Conservation (phyloP, 2,888 invertebrate species). For the Drosophila neotestacea region DNA sequence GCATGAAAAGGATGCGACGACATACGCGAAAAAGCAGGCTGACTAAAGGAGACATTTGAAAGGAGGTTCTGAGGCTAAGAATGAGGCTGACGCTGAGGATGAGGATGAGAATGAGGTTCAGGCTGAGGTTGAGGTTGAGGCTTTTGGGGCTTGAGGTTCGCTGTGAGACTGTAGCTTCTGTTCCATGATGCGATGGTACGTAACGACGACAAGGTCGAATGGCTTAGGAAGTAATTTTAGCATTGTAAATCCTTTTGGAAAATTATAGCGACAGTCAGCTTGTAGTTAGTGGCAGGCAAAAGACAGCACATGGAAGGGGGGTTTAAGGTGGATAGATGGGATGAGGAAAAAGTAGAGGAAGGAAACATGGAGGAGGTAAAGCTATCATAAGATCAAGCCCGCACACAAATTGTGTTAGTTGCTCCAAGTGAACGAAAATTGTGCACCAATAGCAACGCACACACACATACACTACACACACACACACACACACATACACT, state of each 20-base stretch:
- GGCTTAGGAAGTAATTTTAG: constrained; percentile 80
- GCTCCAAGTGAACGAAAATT: constrained; percentile 65
- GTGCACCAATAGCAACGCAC: constrained; percentile 38
- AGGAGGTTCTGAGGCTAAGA: background rate
- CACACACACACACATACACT: constrained; percentile 19
- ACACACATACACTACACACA: constrained; percentile 32
- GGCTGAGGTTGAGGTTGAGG: constrained; percentile 8
- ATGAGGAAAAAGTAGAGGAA: background rate
- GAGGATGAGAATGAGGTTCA: background rate
- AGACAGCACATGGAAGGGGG: background rate
- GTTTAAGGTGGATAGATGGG: background rate
- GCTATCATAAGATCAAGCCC: constrained; percentile 72
- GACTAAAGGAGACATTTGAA: constrained; percentile 14
- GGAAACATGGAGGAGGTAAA: constrained; percentile 7
- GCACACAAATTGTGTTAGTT: constrained; percentile 70
- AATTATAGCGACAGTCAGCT: constrained; percentile 80
- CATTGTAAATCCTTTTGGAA: constrained; percentile 80
- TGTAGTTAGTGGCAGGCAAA: constrained; percentile 71
- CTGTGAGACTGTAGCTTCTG: constrained; percentile 15
- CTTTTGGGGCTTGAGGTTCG: background rate
- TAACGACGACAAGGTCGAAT: constrained; percentile 76
- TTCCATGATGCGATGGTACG: constrained; percentile 44
- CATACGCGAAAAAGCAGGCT: constrained; percentile 25
- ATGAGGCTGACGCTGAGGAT: constrained; percentile 8
- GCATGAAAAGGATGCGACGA: constrained; percentile 23